Evolutionary conservation across 1,140 invertebrate genomes (phyloP).

Genomic region (Cataglyphis hispanica): DNA sequence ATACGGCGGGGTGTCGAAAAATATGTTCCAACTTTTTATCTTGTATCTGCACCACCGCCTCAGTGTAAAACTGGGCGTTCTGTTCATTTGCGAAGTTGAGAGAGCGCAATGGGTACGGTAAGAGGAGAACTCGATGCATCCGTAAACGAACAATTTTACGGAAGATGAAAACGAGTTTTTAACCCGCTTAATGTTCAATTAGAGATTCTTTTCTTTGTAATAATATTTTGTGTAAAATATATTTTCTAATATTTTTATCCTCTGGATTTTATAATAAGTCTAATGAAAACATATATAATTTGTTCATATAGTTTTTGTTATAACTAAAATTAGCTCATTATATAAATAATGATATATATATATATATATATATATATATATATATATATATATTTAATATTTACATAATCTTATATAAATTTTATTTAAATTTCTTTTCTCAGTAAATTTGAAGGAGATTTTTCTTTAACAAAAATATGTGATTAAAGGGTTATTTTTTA

Average conservation of each 20-base stretch:
- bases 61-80: slow-evolving; percentile 55
- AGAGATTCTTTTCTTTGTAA: background rate
- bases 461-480: background rate
- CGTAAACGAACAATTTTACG: background rate
- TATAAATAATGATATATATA: background rate
- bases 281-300: background rate
- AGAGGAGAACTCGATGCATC: background rate
- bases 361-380: slow-evolving; percentile 1
- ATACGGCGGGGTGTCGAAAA: slow-evolving; percentile 74
- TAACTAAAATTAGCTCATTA: no score
- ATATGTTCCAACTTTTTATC: slow-evolving; percentile 82
- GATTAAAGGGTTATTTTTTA: background rate
- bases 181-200: background rate
- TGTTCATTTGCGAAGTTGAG: slow-evolving; percentile 73
- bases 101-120: no score
- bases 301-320: background rate
- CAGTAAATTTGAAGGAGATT: background rate
- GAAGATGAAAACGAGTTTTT: background rate
- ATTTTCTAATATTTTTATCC: background rate
- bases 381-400: background rate
- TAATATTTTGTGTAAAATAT: background rate
- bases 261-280: background rate
- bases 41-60: slow-evolving; percentile 73
- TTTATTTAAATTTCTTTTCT: background rate
- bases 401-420: background rate